Conservation (phyloP, 2,113 vertebrate species). For the Otolemur garnettii region DNA sequence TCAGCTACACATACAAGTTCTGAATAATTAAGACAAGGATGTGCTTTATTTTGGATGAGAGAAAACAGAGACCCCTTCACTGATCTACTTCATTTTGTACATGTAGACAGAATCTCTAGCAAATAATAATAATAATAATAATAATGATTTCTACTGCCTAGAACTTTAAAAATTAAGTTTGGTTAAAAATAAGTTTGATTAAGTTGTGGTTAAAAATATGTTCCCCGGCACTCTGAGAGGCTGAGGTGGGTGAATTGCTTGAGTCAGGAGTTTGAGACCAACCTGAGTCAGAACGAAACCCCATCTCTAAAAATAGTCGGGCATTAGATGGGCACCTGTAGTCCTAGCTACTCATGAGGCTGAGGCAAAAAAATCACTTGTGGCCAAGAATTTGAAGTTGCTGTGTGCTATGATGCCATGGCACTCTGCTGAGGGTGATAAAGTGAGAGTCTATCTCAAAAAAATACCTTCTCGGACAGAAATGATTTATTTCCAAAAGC, state of each 20-base stretch:
- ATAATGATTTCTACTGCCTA: not conserved
- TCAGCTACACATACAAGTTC: not conserved
- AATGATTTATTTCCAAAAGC: not conserved
- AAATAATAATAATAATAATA: not conserved
- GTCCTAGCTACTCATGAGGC: too few relatives aligned
- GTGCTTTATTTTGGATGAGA: conserved; percentile 1
- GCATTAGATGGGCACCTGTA: too few relatives aligned
- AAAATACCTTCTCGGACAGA: not conserved
- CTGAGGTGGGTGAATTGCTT: too few relatives aligned
- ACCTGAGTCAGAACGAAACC: too few relatives aligned
- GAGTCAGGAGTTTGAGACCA: too few relatives aligned
- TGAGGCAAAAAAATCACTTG: too few relatives aligned
- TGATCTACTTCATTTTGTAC: not conserved
- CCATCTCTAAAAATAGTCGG: too few relatives aligned
- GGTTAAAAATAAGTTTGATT: not conserved
- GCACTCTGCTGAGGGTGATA: too few relatives aligned
- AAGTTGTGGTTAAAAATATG: not conserved
- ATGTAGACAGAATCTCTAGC: not conserved
- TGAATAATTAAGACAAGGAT: not conserved
- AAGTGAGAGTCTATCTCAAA: too few relatives aligned
- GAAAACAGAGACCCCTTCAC: not conserved
- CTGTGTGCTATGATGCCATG: too few relatives aligned
- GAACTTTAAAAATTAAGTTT: not conserved
- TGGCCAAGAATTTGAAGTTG: too few relatives aligned
- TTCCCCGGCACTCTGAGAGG: too few relatives aligned